Conservation (phyloP, 2,113 vertebrate species). For the Dendrocopos noguchii region DNA sequence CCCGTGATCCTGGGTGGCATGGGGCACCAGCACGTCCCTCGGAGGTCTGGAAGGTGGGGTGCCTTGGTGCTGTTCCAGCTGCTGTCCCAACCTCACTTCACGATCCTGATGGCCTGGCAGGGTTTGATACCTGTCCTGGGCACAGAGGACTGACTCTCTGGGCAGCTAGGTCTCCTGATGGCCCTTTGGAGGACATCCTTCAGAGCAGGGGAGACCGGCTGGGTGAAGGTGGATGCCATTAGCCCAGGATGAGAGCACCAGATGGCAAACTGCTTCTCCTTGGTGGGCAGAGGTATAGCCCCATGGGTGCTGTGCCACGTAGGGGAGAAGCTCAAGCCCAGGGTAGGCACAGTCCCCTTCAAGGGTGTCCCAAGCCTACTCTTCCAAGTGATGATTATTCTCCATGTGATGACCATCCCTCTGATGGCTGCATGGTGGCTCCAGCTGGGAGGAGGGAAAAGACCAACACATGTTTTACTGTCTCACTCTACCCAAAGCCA, state of each 20-base stretch:
- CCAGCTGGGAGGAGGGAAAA: neutral
- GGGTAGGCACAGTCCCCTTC: neutral
- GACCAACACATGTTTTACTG: neutral
- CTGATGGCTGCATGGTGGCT: fast-evolving
- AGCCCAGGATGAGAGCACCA: fast-evolving
- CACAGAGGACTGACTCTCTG: too few relatives aligned
- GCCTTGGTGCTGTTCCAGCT: fast-evolving
- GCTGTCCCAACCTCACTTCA: fast-evolving
- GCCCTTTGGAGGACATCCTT: neutral
- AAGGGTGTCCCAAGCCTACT: neutral
- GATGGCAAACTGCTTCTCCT: neutral
- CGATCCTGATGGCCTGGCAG: fast-evolving
- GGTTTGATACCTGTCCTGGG: neutral
- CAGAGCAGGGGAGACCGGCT: neutral
- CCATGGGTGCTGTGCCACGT: fast-evolving
- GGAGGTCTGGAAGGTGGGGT: too few relatives aligned
- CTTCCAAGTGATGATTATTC: fast-evolving
- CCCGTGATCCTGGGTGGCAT: fast-evolving
- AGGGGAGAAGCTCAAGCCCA: neutral
- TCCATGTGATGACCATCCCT: neutral
- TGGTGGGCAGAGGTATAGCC: fast-evolving
- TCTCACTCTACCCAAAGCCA: neutral
- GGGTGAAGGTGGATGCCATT: fast-evolving
- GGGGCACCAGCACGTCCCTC: fast-evolving
- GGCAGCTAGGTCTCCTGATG: neutral